Conservation (phyloP, 2,888 invertebrate genomes). For the Capitulum mitella region DNA sequence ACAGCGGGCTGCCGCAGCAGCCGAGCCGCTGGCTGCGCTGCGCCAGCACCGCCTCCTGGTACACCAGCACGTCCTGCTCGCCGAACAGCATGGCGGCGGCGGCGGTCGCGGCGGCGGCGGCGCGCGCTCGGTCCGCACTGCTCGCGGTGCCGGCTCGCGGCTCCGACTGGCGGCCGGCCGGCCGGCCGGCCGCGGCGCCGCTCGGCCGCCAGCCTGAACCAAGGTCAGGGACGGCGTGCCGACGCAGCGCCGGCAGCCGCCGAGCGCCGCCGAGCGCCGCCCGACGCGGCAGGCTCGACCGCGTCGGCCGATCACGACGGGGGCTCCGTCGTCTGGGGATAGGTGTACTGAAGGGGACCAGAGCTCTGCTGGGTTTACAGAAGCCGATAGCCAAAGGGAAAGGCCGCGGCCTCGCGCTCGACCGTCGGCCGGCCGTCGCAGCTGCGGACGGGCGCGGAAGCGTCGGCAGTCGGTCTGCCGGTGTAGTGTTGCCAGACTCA, state of each 20-base stretch:
- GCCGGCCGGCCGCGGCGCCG: slow-evolving; percentile 30
- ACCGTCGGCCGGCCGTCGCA: no score
- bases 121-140: neutral
- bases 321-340: no score
- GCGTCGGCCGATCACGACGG: no score
- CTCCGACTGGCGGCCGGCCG: slow-evolving; percentile 1
- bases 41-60: slow-evolving; percentile 18
- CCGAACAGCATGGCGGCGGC: slow-evolving; percentile 14
- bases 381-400: no score
- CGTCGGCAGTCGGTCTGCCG: no score
- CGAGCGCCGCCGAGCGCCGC: slow-evolving; percentile 27
- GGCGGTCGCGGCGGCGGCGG: neutral
- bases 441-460: no score
- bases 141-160: neutral
- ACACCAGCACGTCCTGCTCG: slow-evolving; percentile 20
- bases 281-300: neutral
- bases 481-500: no score
- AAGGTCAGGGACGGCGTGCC: slow-evolving; percentile 32
- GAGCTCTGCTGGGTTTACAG: no score
- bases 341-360: no score
- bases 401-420: no score
- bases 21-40: neutral
- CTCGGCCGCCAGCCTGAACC: slow-evolving; percentile 31
- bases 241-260: slow-evolving; percentile 21
- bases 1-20: neutral